Percentiles rank a stretch among this genome's conserved stretches.
Evolutionary conservation across 2,888 invertebrate genomes (phyloP).

Genomic region (Patella depressa): DNA sequence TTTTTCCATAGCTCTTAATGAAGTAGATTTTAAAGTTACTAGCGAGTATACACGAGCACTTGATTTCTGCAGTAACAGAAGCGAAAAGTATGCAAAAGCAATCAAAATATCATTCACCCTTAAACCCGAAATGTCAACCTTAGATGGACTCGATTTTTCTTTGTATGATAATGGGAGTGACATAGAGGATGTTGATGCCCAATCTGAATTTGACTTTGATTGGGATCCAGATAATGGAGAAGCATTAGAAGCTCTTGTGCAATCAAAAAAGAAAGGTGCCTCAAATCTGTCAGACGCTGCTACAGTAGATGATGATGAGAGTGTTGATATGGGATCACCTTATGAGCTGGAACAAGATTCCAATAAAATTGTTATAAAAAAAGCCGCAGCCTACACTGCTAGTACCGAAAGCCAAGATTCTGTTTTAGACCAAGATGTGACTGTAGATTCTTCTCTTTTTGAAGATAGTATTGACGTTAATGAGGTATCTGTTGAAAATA

Average conservation of each 20-base stretch:
- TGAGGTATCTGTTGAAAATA: background rate
- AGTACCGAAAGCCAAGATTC: background rate
- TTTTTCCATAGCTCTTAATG: conserved; percentile 50
- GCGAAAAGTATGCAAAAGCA: conserved; percentile 40
- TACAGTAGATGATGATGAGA: background rate
- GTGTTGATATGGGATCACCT: background rate
- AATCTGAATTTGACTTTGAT: conserved; percentile 47
- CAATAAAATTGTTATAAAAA: background rate
- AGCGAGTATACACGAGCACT: conserved; percentile 43
- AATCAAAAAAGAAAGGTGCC: background rate
- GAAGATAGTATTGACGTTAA: background rate
- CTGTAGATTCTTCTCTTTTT: background rate
- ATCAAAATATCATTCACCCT: conserved; percentile 50
- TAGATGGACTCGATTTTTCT: conserved; percentile 31
- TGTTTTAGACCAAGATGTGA: background rate
- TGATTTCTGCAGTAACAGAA: conserved; percentile 42
- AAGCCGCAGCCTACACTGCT: background rate
- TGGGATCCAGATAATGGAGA: conserved; percentile 35
- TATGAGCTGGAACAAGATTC: background rate
- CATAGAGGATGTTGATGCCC: conserved; percentile 45
- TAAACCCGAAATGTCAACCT: conserved; percentile 34
- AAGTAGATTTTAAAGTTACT: conserved; percentile 37
- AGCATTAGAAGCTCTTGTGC: background rate
- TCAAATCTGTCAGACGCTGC: background rate
- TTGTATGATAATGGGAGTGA: conserved; percentile 38